Evolutionary conservation across 2,113 vertebrate genomes (phyloP).

Genomic region (Saccopteryx leptura): DNA sequence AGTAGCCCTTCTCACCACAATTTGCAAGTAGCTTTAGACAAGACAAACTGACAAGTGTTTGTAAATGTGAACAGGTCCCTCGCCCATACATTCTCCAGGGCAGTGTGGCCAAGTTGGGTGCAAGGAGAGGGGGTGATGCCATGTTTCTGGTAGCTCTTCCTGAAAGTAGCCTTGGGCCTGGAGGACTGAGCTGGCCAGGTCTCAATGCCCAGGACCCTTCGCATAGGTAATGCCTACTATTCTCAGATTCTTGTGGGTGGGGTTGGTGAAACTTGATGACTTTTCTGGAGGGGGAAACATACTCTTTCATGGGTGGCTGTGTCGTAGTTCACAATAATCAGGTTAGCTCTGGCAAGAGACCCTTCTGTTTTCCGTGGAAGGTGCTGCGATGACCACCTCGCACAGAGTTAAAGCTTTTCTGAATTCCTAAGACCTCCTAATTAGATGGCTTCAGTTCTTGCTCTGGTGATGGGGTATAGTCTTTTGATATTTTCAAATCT

Average conservation of each 20-base stretch:
- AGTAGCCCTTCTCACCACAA: background rate
- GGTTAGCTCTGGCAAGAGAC: background rate
- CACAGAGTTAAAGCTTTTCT: background rate
- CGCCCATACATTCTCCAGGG: background rate
- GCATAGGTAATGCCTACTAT: background rate
- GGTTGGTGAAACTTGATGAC: background rate
- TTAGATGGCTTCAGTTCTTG: background rate
- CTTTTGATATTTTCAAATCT: constrained; percentile 38
- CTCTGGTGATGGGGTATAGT: background rate
- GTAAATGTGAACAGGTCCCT: background rate
- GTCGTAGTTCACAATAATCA: background rate
- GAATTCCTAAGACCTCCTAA: background rate
- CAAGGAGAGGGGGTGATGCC: background rate
- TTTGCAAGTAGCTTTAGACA: background rate
- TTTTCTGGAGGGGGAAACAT: constrained; percentile 4
- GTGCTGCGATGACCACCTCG: background rate
- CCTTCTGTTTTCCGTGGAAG: background rate
- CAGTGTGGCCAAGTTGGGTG: background rate
- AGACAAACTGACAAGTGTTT: background rate
- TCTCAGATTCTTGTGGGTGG: background rate
- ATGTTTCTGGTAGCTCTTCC: background rate
- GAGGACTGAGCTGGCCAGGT: background rate
- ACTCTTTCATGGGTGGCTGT: background rate
- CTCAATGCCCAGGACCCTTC: background rate
- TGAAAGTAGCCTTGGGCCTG: background rate